A percentile compares a stretch with the other conserved stretches of the same genome.
Evolutionary conservation across 2,797 vertebrate species (phyloP).

Genomic region (Bradypus variegatus): DNA sequence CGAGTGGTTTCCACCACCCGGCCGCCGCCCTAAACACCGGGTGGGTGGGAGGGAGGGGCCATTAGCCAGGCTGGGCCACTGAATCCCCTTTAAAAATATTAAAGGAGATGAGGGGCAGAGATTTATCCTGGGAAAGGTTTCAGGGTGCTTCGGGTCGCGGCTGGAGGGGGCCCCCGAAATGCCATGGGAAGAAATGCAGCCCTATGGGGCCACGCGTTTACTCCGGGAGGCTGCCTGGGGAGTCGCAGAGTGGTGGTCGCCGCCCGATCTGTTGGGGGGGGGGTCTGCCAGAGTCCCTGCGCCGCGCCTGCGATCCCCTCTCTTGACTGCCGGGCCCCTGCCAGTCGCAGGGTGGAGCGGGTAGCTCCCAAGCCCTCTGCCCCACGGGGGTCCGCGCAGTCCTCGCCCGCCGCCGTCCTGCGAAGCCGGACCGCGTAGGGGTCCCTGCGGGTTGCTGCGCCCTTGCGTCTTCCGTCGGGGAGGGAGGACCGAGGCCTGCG

Average conservation of each 20-base stretch:
- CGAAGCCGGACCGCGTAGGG: not conserved
- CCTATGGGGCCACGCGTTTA: not conserved
- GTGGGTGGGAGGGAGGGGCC: not conserved
- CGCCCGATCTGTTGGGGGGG: not conserved
- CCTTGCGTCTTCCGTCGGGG: constrained; percentile 40
- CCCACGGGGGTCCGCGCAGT: not conserved
- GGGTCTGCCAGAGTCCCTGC: not conserved
- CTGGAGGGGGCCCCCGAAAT: not conserved
- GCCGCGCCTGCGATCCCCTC: not conserved
- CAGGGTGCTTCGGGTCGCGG: not conserved
- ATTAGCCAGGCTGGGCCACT: not conserved
- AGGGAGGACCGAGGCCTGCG: constrained; percentile 3
- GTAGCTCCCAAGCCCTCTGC: not conserved
- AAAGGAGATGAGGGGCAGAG: not conserved
- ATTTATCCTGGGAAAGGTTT: not conserved
- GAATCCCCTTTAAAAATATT: not conserved
- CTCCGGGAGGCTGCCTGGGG: not conserved
- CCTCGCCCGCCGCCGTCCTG: not conserved
- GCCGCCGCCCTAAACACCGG: not conserved
- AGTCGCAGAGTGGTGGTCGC: not conserved
- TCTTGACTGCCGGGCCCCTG: not conserved
- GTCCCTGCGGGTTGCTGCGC: not conserved
- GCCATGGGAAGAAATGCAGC: not conserved
- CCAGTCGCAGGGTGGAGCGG: not conserved
- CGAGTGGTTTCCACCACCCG: not conserved